phyloP scores from a whole-genome alignment of 92 coral and sea anemone species.

The Paramuricea clavata region DNA sequence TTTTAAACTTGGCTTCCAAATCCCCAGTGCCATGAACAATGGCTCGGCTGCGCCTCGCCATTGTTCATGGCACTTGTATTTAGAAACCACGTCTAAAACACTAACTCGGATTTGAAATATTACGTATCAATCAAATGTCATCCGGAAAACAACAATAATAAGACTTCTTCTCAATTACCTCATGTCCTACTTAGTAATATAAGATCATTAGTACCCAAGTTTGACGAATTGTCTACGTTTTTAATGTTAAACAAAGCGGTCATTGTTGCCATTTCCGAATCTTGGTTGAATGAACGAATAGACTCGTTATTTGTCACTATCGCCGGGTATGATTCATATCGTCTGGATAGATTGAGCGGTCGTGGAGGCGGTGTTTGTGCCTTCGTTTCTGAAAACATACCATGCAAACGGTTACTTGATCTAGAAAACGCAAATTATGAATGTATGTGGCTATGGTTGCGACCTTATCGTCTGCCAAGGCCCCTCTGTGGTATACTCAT shows the following conservation, averaged over 20 bases:
- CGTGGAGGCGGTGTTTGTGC: slow-evolving; percentile 18
- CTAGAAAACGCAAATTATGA: slow-evolving; percentile 50
- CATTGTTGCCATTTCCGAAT: slow-evolving; percentile 20
- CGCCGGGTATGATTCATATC: slow-evolving; percentile 7
- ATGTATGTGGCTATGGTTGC: slow-evolving; percentile 65
- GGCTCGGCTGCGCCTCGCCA: too few species aligned
- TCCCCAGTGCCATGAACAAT: too few species aligned
- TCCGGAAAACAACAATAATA: not conserved
- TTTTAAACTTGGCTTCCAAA: too few species aligned
- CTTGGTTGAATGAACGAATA: slow-evolving; percentile 14
- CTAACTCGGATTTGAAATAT: too few species aligned
- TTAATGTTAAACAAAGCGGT: not conserved
- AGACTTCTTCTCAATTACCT: not conserved
- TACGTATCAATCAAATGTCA: slow-evolving; percentile 8
- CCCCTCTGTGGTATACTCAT: slow-evolving; percentile 55
- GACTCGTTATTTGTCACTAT: not conserved
- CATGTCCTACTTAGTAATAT: slow-evolving; percentile 7
- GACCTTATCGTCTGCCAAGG: slow-evolving; percentile 59
- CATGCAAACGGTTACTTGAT: slow-evolving; percentile 22
- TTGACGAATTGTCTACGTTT: not conserved
- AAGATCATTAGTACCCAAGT: slow-evolving; percentile 12
- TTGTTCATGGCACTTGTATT: too few species aligned
- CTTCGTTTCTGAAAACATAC: not conserved
- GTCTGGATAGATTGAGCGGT: not conserved
- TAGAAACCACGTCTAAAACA: too few species aligned